Conservation (phyloP, 2,113 vertebrate genomes). For the Microcebus tavaratra region DNA sequence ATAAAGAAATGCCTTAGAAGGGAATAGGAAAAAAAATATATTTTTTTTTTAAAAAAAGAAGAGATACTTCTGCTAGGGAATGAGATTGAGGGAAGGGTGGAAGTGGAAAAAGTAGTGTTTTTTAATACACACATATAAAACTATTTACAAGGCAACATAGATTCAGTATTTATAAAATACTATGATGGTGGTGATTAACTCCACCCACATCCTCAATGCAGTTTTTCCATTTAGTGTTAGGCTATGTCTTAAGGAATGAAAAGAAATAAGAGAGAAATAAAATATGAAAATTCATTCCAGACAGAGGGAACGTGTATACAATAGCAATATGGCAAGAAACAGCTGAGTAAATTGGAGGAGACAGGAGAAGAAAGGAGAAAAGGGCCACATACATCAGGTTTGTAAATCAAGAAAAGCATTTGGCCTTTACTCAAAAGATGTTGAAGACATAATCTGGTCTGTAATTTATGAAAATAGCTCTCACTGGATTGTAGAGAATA, state of each 20-base stretch:
- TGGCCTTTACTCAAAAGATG: background rate
- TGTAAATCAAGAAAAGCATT: background rate
- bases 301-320: background rate
- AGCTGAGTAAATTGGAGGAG: background rate
- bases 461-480: background rate
- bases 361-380: background rate
- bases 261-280: background rate
- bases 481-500: background rate
- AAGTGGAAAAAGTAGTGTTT: background rate
- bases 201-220: background rate
- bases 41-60: background rate
- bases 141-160: background rate
- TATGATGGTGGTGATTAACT: background rate
- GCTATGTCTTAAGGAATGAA: background rate
- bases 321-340: background rate
- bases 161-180: background rate
- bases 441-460: background rate
- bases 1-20: background rate
- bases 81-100: background rate
- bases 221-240: background rate
- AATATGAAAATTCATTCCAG: background rate
- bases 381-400: background rate
- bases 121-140: background rate
- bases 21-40: background rate
- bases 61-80: background rate